phyloP scores from a whole-genome alignment of 2,888 invertebrate genomes.

The Sisyra terminalis region DNA sequence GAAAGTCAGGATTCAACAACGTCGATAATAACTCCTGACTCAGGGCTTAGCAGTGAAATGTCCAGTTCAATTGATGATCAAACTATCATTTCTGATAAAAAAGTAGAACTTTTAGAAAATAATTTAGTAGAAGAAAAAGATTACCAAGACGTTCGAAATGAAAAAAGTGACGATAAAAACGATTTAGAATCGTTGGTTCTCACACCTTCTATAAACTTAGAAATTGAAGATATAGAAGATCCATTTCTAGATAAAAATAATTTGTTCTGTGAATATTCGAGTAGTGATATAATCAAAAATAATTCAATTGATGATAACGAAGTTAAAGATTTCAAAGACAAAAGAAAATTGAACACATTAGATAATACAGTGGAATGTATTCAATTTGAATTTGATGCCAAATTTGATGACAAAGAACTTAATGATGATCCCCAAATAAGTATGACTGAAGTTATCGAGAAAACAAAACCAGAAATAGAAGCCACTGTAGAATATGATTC shows the following conservation, averaged over 20 bases:
- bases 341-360: not conserved
- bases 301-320: not conserved
- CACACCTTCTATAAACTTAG: not conserved
- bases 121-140: not conserved
- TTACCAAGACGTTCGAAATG: not conserved
- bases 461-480: too few relatives aligned
- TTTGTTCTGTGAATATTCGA: not conserved
- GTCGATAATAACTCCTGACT: conserved; percentile 6
- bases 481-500: not conserved
- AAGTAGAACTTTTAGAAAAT: too few relatives aligned
- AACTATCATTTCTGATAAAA: too few relatives aligned
- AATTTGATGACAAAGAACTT: too few relatives aligned
- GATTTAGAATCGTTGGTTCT: not conserved
- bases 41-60: conserved; percentile 6
- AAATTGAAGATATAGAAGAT: not conserved
- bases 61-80: too few relatives aligned
- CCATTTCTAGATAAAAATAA: not conserved
- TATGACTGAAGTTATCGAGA: not conserved
- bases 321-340: not conserved
- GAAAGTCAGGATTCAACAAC: conserved; percentile 6
- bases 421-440: not conserved
- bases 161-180: not conserved
- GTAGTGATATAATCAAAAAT: not conserved
- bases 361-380: too few relatives aligned
- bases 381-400: too few relatives aligned